phyloP scores from a whole-genome alignment of 2,113 vertebrate species.

The Atherinomorus stipes region DNA sequence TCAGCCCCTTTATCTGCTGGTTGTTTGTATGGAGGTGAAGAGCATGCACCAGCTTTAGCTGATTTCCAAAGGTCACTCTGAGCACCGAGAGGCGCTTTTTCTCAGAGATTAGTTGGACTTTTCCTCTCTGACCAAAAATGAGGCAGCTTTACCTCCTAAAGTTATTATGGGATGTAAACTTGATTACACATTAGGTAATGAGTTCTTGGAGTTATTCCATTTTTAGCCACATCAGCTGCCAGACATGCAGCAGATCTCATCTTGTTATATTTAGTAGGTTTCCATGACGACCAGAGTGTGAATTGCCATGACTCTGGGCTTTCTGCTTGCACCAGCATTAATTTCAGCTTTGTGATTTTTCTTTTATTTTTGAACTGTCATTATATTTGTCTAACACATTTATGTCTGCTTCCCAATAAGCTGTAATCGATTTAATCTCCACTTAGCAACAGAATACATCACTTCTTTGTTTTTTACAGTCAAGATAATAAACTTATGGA shows the following conservation, averaged over 20 bases:
- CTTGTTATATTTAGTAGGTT: background rate
- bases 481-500: background rate
- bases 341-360: background rate
- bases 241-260: background rate
- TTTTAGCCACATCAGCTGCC: no score
- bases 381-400: background rate
- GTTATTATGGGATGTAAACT: no score
- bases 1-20: constrained; percentile 13
- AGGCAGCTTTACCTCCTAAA: no score
- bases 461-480: background rate
- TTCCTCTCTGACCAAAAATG: no score
- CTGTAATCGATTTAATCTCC: background rate
- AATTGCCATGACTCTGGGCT: background rate
- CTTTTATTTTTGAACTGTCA: background rate
- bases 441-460: background rate
- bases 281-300: background rate
- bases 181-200: no score
- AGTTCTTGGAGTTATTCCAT: no score
- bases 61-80: constrained; percentile 10
- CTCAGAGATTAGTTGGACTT: background rate
- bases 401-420: background rate
- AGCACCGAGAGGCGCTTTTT: background rate
- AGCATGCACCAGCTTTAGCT: constrained; percentile 38
- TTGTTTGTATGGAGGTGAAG: constrained; percentile 22
- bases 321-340: background rate